phyloP scores from a whole-genome alignment of 2,888 invertebrate genomes.

The Agapetus fuscipes region DNA sequence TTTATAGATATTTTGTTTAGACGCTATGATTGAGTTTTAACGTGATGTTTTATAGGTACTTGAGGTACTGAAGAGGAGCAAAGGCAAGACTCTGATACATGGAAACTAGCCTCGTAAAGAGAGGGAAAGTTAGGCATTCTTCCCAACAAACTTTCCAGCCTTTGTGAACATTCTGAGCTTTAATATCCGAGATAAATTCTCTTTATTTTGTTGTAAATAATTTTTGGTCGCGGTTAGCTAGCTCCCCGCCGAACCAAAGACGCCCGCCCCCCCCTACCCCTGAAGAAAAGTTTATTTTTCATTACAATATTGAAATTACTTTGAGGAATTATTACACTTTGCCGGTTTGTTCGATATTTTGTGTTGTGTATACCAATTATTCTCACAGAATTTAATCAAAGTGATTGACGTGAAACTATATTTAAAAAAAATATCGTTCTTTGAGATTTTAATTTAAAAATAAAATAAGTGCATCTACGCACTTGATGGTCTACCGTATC shows the following conservation, averaged over 20 bases:
- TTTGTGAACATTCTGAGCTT: slow-evolving; percentile 12
- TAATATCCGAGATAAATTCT: slow-evolving; percentile 17
- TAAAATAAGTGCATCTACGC: no score
- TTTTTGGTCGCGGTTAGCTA: slow-evolving; percentile 16
- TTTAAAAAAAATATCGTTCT: no score
- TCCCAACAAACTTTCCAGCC: slow-evolving; percentile 13
- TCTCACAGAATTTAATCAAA: no score
- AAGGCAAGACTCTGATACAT: slow-evolving; percentile 8
- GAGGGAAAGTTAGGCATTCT: slow-evolving; percentile 18
- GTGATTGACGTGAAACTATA: no score
- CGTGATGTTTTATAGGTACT: no score
- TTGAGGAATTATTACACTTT: not conserved
- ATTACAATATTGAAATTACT: not conserved
- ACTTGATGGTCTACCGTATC: no score
- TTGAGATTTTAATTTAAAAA: no score
- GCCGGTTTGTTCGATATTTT: not conserved
- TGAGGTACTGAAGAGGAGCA: slow-evolving; percentile 7
- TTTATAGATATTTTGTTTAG: no score
- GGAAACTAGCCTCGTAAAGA: slow-evolving; percentile 12
- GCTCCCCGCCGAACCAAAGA: not conserved
- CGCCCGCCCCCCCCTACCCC: no score
- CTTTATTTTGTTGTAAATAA: slow-evolving; percentile 11
- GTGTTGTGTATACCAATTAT: no score
- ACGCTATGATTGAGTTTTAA: no score
- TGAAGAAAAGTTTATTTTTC: not conserved